These are phyloP conservation scores for Chaenogobius annularis DNA, from an alignment of 2,113 vertebrate genomes.

Conservation along the genomic window DNA sequence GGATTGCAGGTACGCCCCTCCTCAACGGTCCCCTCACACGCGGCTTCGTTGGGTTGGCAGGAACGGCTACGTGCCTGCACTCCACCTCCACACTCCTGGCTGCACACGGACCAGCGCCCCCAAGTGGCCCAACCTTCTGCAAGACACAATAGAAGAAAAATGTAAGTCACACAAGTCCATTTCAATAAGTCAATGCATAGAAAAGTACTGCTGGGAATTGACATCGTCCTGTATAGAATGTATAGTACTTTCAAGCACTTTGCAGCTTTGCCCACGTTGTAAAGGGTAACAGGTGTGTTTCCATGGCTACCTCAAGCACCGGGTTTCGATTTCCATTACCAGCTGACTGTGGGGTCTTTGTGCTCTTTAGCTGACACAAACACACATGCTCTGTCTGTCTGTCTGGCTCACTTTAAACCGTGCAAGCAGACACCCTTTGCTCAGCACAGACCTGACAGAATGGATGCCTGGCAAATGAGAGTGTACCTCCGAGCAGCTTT, in stretches of 20 bases:
- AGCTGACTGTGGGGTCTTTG: constrained; percentile 64
- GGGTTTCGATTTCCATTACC: constrained; percentile 63
- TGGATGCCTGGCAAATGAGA: background rate
- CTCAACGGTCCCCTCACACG: constrained; percentile 91
- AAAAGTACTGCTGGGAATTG: background rate
- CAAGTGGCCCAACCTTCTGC: constrained; percentile 92
- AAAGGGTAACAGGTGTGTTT: constrained; percentile 49
- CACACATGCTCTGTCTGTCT: constrained; percentile 40
- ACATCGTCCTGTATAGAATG: constrained; percentile 5
- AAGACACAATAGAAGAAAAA: background rate
- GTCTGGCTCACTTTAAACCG: background rate
- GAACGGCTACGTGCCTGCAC: constrained; percentile 89
- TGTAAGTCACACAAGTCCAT: background rate
- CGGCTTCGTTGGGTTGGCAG: constrained; percentile 84
- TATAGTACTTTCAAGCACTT: constrained; percentile 26
- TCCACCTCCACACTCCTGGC: constrained; percentile 92
- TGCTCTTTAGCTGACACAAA: constrained; percentile 37
- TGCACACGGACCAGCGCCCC: constrained; percentile 94
- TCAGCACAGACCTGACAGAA: constrained; percentile 14
- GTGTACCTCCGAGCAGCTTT: constrained; percentile 37
- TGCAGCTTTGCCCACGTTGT: constrained; percentile 33
- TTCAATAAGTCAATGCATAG: background rate
- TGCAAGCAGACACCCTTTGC: constrained; percentile 8
- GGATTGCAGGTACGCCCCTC: constrained; percentile 94
- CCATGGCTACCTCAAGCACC: constrained; percentile 65